Base-by-base conservation (phyloP, 2,888 invertebrate genomes). In the Morinoia aosen region DNA sequence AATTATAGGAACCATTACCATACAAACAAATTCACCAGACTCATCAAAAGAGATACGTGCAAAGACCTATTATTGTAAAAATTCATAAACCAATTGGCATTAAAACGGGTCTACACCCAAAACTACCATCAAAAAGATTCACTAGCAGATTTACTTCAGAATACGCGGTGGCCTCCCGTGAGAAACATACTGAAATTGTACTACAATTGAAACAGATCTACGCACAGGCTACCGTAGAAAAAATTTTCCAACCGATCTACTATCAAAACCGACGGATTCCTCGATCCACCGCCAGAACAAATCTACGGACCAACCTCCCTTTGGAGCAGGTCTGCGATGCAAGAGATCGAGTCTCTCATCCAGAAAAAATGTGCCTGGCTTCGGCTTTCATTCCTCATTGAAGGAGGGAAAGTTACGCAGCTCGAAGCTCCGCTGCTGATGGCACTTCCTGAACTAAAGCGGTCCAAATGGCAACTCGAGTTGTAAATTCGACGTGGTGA, bases 331-430 rank as follows among this genome's bases (percentile, higher is more conserved):
- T 33, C 33, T 33, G 10, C 76, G 76, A 76, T 10, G 76, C 76
- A 33, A 33, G 90, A 90, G 48, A 39, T 48, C 90, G 90, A 90
- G 90, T 39, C 90, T 5, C 40, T 48, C 48, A 16, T 40, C 40
- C 40, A 40, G 40, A 90, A 76, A 76, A 33, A 16, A 76, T 76
- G 76, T 19, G 19, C 76, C 76, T 25, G 25, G 76, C 40, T 90
- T 25, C 12, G 90, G 40, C 90, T 90, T 90, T 16, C 90, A 90
- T 90, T 40, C 48, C 90, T 90, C 90, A 90, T 90, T 48, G 90
- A 90, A 33, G 90, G 40, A 90, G 39, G 25, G 25, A 48, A 90
- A 90, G 90, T 90, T 90, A 25, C 40, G 90, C 48, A 90, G 90
- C 90, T 90, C 16, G 48, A 48, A 48, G 48, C 40, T 48, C 16